Percentiles rank a stretch among this genome's conserved stretches.
Evolutionary conservation across 92 coral and sea anemone species (phyloP).

Genomic region (Paragorgia papillata): DNA sequence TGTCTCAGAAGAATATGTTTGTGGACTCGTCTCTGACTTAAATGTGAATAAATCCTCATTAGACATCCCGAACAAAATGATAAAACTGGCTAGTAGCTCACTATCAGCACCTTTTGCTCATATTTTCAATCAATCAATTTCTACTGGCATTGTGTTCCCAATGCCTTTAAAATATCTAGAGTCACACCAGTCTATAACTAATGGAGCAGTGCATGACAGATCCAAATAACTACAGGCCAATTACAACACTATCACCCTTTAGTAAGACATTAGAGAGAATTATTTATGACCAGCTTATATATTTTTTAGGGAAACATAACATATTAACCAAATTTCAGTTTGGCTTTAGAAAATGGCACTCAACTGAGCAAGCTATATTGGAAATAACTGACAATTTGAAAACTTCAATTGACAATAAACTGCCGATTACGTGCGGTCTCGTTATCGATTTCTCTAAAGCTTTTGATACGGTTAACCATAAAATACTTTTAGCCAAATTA

Average conservation of each 20-base stretch:
- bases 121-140: constrained; percentile 56
- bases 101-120: constrained; percentile 46
- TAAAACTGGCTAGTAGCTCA: constrained; percentile 20
- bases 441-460: constrained; percentile 66
- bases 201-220: too few relatives aligned
- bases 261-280: constrained; percentile 53
- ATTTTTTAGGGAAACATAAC: constrained; percentile 37
- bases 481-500: constrained; percentile 47
- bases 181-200: constrained; percentile 42
- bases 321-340: constrained; percentile 54
- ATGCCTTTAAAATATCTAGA: constrained; percentile 43
- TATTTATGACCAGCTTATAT: constrained; percentile 44
- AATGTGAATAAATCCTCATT: constrained; percentile 37
- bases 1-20: constrained; percentile 49
- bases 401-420: constrained; percentile 46
- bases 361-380: constrained; percentile 55
- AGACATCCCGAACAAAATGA: constrained; percentile 18
- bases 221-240: constrained; percentile 66
- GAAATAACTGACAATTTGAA: constrained; percentile 49
- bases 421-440: constrained; percentile 53
- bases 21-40: constrained; percentile 36
- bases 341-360: constrained; percentile 55
- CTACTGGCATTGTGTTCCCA: constrained; percentile 59
- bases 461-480: constrained; percentile 63
- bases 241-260: constrained; percentile 50